These are phyloP conservation scores for Gracilinanus agilis DNA, from an alignment of 2,113 vertebrate genomes.

Conservation along the genomic window DNA sequence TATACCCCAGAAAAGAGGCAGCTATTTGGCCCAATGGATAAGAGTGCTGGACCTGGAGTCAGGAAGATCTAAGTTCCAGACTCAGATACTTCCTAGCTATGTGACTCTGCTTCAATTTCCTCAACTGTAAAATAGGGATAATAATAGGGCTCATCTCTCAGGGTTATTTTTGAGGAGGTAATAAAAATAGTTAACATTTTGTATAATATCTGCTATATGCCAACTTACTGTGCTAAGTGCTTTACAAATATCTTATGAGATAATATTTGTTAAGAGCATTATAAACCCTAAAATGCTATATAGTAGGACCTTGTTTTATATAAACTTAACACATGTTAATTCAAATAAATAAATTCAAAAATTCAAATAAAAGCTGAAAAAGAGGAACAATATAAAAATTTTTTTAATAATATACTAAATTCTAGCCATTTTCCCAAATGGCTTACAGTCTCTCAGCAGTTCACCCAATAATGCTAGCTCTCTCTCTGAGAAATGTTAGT, in stretches of 20 bases:
- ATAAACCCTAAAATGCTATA: neutral
- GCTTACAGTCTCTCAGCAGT: too few species aligned
- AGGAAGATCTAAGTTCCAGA: neutral
- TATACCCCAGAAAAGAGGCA: neutral
- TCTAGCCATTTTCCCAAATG: too few species aligned
- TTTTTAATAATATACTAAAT: too few species aligned
- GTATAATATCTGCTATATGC: neutral
- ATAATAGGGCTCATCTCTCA: neutral
- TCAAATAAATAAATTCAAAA: too few species aligned
- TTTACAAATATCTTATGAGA: neutral
- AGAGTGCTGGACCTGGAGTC: neutral
- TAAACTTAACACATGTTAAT: too few species aligned
- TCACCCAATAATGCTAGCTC: too few species aligned
- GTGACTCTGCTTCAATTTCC: neutral
- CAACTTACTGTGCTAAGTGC: neutral
- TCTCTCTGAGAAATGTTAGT: too few species aligned
- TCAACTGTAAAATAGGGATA: neutral
- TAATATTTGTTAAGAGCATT: neutral
- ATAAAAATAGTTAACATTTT: neutral
- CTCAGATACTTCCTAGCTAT: neutral
- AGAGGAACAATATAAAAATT: too few species aligned
- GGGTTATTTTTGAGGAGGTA: neutral
- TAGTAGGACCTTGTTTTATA: neutral
- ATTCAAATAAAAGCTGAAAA: too few species aligned
- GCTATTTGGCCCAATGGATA: neutral